phyloP scores from a whole-genome alignment of 2,888 invertebrate species.

The Drosophila paracracens region DNA sequence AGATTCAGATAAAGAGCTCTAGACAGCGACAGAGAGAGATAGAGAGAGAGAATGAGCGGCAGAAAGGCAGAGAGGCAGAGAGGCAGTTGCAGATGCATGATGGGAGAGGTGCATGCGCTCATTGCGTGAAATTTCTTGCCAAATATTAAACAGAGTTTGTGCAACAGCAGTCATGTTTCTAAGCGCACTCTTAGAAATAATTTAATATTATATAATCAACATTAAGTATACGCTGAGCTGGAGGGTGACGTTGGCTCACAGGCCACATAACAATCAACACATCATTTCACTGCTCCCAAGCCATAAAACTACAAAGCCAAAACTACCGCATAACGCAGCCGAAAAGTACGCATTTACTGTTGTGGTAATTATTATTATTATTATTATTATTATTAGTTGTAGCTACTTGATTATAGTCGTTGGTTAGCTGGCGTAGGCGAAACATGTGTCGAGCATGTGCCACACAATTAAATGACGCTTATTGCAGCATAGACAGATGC shows the following conservation, averaged over 20 bases:
- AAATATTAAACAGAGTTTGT: constrained; percentile 70
- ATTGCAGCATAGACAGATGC: constrained; percentile 7
- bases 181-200: constrained; percentile 29
- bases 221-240: constrained; percentile 39
- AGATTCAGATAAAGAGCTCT: constrained; percentile 2
- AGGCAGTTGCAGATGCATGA: not conserved
- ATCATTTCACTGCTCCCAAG: constrained; percentile 30
- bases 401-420: constrained; percentile 51
- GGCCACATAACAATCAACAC: constrained; percentile 35
- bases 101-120: constrained; percentile 34
- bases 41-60: not conserved
- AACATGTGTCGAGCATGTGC: constrained; percentile 57
- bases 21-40: not conserved
- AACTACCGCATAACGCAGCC: constrained; percentile 70
- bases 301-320: constrained; percentile 33
- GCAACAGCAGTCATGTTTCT: constrained; percentile 34
- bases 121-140: constrained; percentile 64
- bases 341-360: constrained; percentile 29
- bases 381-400: constrained; percentile 7
- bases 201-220: constrained; percentile 39
- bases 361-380: constrained; percentile 4
- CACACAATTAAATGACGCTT: constrained; percentile 57
- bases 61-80: not conserved
- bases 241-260: constrained; percentile 33
- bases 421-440: constrained; percentile 48